Conservation (phyloP, 92 coral and sea anemone species). For the Epizoanthus ramosus region DNA sequence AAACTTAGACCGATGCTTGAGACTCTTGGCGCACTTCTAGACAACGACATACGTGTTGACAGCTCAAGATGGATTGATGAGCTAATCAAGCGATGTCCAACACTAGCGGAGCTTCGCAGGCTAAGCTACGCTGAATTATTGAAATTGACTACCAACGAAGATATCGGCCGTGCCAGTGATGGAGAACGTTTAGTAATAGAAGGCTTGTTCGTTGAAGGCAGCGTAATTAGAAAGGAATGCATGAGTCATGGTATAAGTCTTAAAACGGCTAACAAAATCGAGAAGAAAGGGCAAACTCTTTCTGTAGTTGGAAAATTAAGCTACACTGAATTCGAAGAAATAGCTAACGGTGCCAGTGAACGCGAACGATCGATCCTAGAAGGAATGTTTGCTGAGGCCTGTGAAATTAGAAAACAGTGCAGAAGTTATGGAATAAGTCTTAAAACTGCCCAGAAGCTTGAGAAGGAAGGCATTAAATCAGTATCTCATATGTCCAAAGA, state of each 20-base stretch:
- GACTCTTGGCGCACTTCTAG: slow-evolving; percentile 1
- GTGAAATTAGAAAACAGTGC: slow-evolving; percentile 7
- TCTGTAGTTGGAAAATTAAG: too few relatives aligned
- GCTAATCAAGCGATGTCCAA: neutral
- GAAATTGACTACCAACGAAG: too few relatives aligned
- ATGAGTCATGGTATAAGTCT: neutral
- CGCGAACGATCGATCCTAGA: neutral
- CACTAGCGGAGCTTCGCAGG: neutral
- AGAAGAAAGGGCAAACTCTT: neutral
- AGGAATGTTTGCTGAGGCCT: neutral
- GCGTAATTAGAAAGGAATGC: slow-evolving; percentile 3
- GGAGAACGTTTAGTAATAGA: neutral
- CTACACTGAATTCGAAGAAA: too few relatives aligned
- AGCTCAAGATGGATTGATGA: neutral
- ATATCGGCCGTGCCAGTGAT: neutral
- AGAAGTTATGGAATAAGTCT: neutral
- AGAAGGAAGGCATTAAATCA: neutral
- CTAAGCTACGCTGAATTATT: neutral
- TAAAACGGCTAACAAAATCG: neutral
- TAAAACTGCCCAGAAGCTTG: neutral
- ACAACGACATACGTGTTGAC: neutral
- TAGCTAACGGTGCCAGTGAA: neutral
- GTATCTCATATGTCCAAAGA: neutral
- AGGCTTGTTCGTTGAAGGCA: neutral
- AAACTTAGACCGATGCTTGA: neutral